Base-by-base conservation (phyloP, 2,888 invertebrate species). In the Drosophila macrospina region DNA sequence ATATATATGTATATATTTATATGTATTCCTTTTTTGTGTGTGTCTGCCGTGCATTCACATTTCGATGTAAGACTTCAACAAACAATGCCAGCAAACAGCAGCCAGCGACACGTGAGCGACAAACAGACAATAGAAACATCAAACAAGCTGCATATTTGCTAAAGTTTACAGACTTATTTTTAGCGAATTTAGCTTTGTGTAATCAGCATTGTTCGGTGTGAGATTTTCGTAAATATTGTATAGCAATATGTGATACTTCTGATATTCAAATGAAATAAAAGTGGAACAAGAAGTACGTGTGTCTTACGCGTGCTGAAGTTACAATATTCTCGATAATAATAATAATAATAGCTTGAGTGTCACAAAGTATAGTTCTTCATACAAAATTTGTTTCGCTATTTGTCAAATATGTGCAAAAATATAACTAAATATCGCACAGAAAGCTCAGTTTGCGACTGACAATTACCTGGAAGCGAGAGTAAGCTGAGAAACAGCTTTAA, bases 51-150 rank as follows among this genome's bases (percentile, higher is more conserved):
- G 45, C 47, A 61, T 20, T 51, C 44, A 44, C 8, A 50, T 55
- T 24, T 45, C 34, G 36, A 36, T 48, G 52, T 48, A 56, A 41
- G 59, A 56, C 55, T 54, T 48, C 37, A 51, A 44, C 61, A 51
- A 69, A 65, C 55, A 69, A 41, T 26, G 61, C 37, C 51, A 60
- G 15, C 63, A 60, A 57, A 74, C 64, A 63, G 44, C 60, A 47
- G 71, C 15, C 50, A 24, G 10, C 30, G 39, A 66, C 67, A 75
- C 71, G 74, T 74, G 74, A 69, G 39, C 20, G 11, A 37, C 36
- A 30, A 24, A 37, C 34, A 24, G 28, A 39, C 30, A 26, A 32
- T 4, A 1, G 7, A 45, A 30, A 59, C 16, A 36, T 44, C 16
- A 37, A 39, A 15, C 24, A 11, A 16, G 13, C 6, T 13, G 15